Evolutionary conservation across 2,113 vertebrate species (phyloP).

Genomic region (Ondatra zibethicus): DNA sequence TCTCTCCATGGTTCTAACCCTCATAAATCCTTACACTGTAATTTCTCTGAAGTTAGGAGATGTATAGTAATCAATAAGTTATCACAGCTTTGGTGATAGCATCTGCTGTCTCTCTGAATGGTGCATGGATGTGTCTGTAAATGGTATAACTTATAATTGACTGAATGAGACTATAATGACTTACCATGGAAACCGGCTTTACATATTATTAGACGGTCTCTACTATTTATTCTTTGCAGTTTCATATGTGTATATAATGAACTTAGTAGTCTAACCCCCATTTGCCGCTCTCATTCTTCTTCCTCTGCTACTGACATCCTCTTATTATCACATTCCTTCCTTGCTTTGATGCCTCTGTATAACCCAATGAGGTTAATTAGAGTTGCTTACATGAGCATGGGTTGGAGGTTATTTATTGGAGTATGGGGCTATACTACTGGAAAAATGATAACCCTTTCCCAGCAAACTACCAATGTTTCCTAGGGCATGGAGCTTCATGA

Average conservation of each 20-base stretch:
- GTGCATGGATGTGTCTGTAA: not conserved
- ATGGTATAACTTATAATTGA: not conserved
- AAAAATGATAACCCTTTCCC: not conserved
- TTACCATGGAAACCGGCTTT: not conserved
- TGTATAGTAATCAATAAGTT: constrained; percentile 14
- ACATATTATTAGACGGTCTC: not conserved
- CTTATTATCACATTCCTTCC: not conserved
- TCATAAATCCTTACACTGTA: not conserved
- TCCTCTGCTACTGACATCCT: not conserved
- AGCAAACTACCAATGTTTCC: not conserved
- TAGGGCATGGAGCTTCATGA: not conserved
- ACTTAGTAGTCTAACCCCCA: not conserved
- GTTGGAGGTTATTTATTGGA: not conserved
- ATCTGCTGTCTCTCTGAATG: constrained; percentile 10
- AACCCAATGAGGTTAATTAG: not conserved
- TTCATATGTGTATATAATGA: not conserved
- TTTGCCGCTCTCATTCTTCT: not conserved
- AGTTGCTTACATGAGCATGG: not conserved
- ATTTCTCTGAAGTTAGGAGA: not conserved
- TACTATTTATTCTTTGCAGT: not conserved
- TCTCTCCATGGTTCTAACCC: not conserved
- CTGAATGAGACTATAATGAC: constrained; percentile 24
- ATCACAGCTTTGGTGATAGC: not conserved
- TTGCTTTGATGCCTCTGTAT: not conserved
- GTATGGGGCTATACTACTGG: not conserved